Evolutionary conservation across 2,888 invertebrate species (phyloP).

Genomic region (Monochamus alternatus): DNA sequence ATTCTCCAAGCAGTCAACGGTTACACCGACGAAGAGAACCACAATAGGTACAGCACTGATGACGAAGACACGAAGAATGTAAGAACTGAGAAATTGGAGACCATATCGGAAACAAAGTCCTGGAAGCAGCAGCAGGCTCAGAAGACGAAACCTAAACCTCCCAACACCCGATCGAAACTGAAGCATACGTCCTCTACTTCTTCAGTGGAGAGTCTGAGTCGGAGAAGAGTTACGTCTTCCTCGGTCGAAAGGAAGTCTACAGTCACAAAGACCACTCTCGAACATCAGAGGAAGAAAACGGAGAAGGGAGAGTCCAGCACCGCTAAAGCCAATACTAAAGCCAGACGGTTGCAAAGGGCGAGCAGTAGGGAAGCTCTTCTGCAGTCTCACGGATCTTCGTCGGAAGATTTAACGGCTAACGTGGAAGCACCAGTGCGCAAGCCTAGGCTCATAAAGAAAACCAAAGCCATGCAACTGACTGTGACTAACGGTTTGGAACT

Average conservation of each 20-base stretch:
- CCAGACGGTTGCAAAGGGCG: slow-evolving; percentile 71
- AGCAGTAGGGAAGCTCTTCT: slow-evolving; percentile 72
- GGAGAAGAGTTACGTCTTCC: slow-evolving; percentile 44
- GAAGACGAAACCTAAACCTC: slow-evolving; percentile 42
- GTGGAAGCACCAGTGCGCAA: slow-evolving; percentile 65
- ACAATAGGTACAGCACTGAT: slow-evolving; percentile 63
- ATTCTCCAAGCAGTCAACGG: slow-evolving; percentile 74
- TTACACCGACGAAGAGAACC: slow-evolving; percentile 72
- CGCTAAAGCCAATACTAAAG: slow-evolving; percentile 64
- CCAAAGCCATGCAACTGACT: slow-evolving; percentile 64
- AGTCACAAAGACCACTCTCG: slow-evolving; percentile 35
- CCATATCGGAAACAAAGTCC: slow-evolving; percentile 69
- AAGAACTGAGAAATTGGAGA: slow-evolving; percentile 62
- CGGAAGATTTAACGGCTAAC: slow-evolving; percentile 70
- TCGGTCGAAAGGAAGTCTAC: slow-evolving; percentile 46
- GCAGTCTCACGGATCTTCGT: slow-evolving; percentile 72
- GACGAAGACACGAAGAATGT: slow-evolving; percentile 61
- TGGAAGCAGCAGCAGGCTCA: slow-evolving; percentile 62
- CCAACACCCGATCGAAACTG: slow-evolving; percentile 58
- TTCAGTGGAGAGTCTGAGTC: slow-evolving; percentile 67
- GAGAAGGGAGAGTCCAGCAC: slow-evolving; percentile 33
- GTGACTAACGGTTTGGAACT: slow-evolving; percentile 63
- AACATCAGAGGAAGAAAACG: slow-evolving; percentile 54
- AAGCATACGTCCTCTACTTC: slow-evolving; percentile 68
- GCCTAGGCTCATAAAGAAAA: slow-evolving; percentile 68